Evolutionary conservation across 2,888 invertebrate genomes (phyloP), one percentile per base, ranked within the genome.

Genomic region (Acleris emargana): DNA sequence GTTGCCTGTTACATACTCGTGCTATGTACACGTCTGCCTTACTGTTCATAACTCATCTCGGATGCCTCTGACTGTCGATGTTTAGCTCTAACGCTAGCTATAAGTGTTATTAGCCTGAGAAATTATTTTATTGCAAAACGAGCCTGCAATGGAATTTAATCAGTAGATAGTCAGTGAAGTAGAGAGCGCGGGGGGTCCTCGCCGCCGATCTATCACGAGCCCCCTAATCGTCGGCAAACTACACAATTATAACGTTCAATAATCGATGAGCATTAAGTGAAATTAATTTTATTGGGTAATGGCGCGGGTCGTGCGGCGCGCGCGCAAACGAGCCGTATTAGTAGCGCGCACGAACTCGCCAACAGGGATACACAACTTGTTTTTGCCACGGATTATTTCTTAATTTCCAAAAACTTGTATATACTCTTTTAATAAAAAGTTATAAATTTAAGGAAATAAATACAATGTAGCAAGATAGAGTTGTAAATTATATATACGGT

Each of bases 211-310:
- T 84, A 88, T 90, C 90, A 89, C 83, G 82, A 82, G 76, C 79
- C 78, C 5, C 38, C 87, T 81, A 88, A 89, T 84, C 80, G 80
- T 77, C 76, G 78, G 76, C 79, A 72, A 80, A 87, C 87, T 83
- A 82, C 87, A 88, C 85, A 84, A 89, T 88, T 88, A 89, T 87
- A 87, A 86, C 86, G 84, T 86, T 84, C 84, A 84, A 87, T 90
- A 89, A 89, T 88, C 87, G 87, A 90, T 89, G 87, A 84, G 84
- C 86, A 89, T 89, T 91, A 90, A 91, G 86, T 88, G 87, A 90
- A 91, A 91, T 91, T 90, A 91, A 91, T 91, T 89, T 89, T 88
- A 89, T 91, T 86, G 87, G 85, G 86, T 88, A 90, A 91, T 86
- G 82, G 83, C 79, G 75, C 80, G 71, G 83, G 79, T 88, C 89